Base-by-base conservation (phyloP, 2,888 invertebrate genomes). In the Aphidius colemani region DNA sequence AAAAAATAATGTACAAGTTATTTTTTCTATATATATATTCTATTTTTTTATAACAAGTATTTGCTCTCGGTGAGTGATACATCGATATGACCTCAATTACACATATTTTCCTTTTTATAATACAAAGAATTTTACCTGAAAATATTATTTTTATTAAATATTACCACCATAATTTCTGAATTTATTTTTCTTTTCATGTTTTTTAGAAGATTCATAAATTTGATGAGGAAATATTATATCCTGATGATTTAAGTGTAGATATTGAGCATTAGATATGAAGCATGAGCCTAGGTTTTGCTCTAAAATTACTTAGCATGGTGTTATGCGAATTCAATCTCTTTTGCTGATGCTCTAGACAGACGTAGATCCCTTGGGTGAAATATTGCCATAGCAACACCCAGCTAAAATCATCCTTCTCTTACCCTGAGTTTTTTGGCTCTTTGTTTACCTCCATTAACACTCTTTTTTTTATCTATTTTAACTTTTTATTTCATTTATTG, bases 341-440 rank as follows among this genome's bases (percentile, higher is more conserved):
- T 72, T 72, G 72, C 71, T 30, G 44, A 67, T 70, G 74, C 72
- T 73, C 75, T 78, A 78, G 79, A 77, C 79, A 72, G 75, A 77
- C 75, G 74, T 74, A 72, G 72, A 74, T 72, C 65, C 71, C 69
- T 62, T 70, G 64, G 53, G 50, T 62, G 63, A 65, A 51, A 51
- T 71, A 78, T 80, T 72, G 76, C 73, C 79, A 80, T 80, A 78
- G 80, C 80, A 80, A 80, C 80, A 79, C 80, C 79, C 74, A 70
- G 69, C 66, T 61, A 55, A 63, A 65, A 66, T 68, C 70, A 70
- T 69, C 66, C 13, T 18, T 62, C 57, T 58, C 50, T 62, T 58
- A 44, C 45, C 11, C 46, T 30, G 10, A 5, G 3, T 30, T 49
- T 6, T 49, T 18, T 53, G 7, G 39, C 44, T 44, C 44, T 43